Conservation (phyloP, 1,140 invertebrate genomes). For the Bacillus rossius region DNA sequence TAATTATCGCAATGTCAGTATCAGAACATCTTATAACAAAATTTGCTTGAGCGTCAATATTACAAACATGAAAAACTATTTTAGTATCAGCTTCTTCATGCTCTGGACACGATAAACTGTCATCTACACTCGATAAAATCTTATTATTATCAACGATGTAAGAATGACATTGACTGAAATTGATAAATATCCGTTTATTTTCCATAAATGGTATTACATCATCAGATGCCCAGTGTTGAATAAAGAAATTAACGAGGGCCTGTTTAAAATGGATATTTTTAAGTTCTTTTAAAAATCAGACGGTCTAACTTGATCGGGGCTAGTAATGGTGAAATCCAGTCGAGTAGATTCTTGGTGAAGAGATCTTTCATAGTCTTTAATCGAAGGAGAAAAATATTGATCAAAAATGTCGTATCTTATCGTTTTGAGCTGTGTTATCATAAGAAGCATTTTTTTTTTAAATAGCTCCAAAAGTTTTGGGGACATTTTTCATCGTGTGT, state of each 20-base stretch:
- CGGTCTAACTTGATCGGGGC: constrained; percentile 8
- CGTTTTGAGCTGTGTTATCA: background rate
- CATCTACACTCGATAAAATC: constrained; percentile 1
- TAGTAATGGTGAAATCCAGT: constrained; percentile 8
- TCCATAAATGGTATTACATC: constrained; percentile 24
- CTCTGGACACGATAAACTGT: constrained; percentile 24
- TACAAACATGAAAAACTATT: constrained; percentile 27
- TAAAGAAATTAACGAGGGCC: constrained; percentile 29
- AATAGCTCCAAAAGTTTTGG: no score
- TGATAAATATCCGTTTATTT: constrained; percentile 24
- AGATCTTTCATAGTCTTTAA: constrained; percentile 12
- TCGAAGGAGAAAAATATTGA: constrained; percentile 15
- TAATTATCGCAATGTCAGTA: constrained; percentile 33
- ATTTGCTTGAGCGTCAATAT: constrained; percentile 20
- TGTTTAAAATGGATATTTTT: constrained; percentile 30
- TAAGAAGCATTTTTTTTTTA: no score
- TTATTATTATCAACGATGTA: background rate
- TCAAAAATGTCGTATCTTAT: constrained; percentile 8
- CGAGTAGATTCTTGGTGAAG: constrained; percentile 4
- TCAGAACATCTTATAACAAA: constrained; percentile 27
- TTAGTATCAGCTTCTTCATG: constrained; percentile 35
- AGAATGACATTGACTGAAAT: constrained; percentile 8
- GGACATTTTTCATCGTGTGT: no score
- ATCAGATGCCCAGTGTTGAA: constrained; percentile 24
- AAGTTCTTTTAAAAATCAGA: constrained; percentile 22